Conservation (phyloP, 2,888 invertebrate species). For the Leptopterna dolabrata region DNA sequence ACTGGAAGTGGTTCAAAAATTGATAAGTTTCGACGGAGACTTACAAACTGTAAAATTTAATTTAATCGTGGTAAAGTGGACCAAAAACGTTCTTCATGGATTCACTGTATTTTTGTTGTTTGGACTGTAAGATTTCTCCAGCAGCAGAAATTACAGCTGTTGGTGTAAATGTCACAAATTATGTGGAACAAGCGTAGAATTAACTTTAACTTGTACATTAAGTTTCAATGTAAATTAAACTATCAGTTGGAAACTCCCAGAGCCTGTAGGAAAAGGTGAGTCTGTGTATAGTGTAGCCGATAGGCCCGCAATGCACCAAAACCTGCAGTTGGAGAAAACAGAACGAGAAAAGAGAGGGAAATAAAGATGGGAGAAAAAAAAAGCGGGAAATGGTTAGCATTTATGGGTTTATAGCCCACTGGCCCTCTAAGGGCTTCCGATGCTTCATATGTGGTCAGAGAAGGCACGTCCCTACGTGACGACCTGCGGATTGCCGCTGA, state of each 20-base stretch:
- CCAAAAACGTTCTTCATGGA: no score
- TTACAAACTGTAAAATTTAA: no score
- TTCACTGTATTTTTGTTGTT: no score
- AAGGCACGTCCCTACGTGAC: background rate
- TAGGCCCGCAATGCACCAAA: constrained; percentile 21
- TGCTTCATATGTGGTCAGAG: background rate
- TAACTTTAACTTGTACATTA: no score
- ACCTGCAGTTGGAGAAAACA: background rate
- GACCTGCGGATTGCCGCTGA: background rate
- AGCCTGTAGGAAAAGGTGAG: background rate
- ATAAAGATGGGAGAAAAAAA: background rate
- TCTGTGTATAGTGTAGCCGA: background rate
- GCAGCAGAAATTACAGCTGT: no score
- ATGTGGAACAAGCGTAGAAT: no score
- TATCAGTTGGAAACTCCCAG: background rate
- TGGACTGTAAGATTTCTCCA: no score
- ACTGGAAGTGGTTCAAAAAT: no score
- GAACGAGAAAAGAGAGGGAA: background rate
- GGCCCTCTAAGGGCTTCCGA: background rate
- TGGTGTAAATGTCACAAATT: no score
- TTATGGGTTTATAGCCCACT: background rate
- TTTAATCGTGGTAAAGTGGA: no score
- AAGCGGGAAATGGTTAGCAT: background rate
- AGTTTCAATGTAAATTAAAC: no score
- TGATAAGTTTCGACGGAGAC: no score